A percentile compares a stretch with the other conserved stretches of the same genome.
These are phyloP conservation scores for Diachrysia chrysitis DNA, from an alignment of 2,888 invertebrate species.

Conservation along the genomic window DNA sequence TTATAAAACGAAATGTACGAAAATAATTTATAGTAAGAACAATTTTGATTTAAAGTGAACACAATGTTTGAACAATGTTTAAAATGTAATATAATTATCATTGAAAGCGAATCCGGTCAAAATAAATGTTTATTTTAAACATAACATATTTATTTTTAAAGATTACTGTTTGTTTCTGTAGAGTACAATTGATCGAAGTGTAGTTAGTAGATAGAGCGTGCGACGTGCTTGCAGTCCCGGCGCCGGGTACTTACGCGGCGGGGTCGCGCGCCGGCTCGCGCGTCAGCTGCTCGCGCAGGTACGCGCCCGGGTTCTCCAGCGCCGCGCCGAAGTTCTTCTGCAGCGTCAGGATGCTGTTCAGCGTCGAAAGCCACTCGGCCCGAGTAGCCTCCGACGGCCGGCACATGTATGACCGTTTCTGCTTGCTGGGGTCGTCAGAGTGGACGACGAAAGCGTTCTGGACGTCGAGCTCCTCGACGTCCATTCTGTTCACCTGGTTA, in stretches of 20 bases:
- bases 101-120: no score
- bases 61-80: no score
- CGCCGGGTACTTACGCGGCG: slow-evolving; percentile 78
- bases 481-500: slow-evolving; percentile 98
- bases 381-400: slow-evolving; percentile 93
- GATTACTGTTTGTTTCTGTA: no score
- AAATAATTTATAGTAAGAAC: no score
- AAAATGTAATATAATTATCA: no score
- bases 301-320: slow-evolving; percentile 96
- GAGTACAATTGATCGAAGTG: slow-evolving; percentile 13
- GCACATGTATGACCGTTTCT: slow-evolving; percentile 93
- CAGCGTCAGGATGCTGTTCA: slow-evolving; percentile 96
- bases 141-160: no score
- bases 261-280: slow-evolving; percentile 74
- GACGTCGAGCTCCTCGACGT: slow-evolving; percentile 90
- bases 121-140: no score
- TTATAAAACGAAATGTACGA: no score
- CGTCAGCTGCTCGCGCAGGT: slow-evolving; percentile 77
- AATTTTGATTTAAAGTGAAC: no score
- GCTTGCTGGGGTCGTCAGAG: slow-evolving; percentile 94
- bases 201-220: slow-evolving; percentile 13
- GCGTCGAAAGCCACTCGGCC: slow-evolving; percentile 95
- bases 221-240: slow-evolving; percentile 9
- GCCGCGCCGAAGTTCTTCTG: slow-evolving; percentile 98
- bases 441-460: slow-evolving; percentile 81